phyloP scores from a whole-genome alignment of 2,888 invertebrate genomes.

The Alcis repandata region DNA sequence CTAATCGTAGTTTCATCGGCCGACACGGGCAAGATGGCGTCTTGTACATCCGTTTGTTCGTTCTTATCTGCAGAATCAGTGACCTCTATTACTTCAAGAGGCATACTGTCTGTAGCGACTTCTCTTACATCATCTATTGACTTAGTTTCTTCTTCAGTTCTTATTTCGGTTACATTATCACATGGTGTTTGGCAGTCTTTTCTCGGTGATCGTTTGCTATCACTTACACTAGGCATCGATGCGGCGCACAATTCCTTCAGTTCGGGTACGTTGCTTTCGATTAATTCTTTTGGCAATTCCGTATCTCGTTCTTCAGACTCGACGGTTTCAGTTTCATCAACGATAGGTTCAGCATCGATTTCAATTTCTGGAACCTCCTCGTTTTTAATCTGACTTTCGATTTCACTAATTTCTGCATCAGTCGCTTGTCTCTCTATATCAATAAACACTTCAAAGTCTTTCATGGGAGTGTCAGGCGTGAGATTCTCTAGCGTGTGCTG shows the following conservation, averaged over 20 bases:
- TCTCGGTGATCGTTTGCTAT: conserved; percentile 71
- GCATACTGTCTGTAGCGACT: conserved; percentile 51
- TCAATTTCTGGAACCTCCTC: conserved; percentile 10
- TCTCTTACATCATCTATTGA: conserved; percentile 74
- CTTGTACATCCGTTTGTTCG: conserved; percentile 41
- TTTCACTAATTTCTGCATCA: conserved; percentile 30
- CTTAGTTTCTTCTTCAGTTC: conserved; percentile 80
- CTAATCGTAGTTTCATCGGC: conserved; percentile 46
- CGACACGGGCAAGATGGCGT: conserved; percentile 57
- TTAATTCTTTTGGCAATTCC: conserved; percentile 77
- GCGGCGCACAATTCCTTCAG: conserved; percentile 78
- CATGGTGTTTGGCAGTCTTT: conserved; percentile 81
- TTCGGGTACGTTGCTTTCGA: conserved; percentile 74
- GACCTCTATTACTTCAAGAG: conserved; percentile 56
- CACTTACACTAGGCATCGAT: conserved; percentile 79
- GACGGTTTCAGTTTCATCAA: conserved; percentile 29
- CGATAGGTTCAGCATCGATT: conserved; percentile 3
- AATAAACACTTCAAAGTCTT: conserved; percentile 66
- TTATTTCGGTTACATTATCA: conserved; percentile 73
- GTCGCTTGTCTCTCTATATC: conserved; percentile 53
- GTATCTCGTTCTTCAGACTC: conserved; percentile 54
- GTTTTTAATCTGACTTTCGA: conserved; percentile 49
- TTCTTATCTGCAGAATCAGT: conserved; percentile 50
- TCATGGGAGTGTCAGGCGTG: conserved; percentile 78
- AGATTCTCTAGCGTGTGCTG: conserved; percentile 80